phyloP scores from a whole-genome alignment of 2,113 vertebrate genomes.

The Nipponia nippon region DNA sequence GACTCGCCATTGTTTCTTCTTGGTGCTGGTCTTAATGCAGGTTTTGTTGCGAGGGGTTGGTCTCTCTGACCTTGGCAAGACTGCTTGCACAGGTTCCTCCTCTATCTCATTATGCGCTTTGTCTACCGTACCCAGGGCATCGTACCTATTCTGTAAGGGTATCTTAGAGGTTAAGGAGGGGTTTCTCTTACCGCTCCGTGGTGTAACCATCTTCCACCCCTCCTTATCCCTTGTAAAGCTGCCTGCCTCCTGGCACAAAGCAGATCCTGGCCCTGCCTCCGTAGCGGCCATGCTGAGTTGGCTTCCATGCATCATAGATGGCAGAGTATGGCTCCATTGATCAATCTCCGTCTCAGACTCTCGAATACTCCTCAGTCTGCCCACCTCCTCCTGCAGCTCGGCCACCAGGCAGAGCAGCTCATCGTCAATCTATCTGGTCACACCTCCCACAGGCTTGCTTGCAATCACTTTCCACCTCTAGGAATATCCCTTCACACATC shows the following conservation, averaged over 20 bases:
- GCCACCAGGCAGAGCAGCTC: not conserved
- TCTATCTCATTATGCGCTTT: not conserved
- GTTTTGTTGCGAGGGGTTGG: not conserved
- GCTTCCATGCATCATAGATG: not conserved
- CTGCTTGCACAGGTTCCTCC: not conserved
- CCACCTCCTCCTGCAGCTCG: not conserved
- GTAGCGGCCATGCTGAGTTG: not conserved
- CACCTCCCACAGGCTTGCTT: not conserved
- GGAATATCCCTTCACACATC: not conserved
- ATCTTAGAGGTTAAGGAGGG: not conserved
- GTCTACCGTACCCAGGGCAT: not conserved
- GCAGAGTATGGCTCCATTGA: not conserved
- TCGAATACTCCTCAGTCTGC: not conserved
- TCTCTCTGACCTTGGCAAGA: not conserved
- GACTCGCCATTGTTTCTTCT: not conserved
- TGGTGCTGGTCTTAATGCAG: not conserved
- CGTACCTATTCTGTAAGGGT: accelerated
- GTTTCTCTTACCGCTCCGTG: not conserved
- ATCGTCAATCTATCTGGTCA: not conserved
- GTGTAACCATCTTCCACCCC: not conserved
- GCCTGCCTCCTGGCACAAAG: not conserved
- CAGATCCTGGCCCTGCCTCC: not conserved
- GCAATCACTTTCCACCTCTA: not conserved
- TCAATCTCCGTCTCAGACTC: not conserved
- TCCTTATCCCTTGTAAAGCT: not conserved